These are phyloP conservation scores for Heterohyrax brucei DNA, from an alignment of 2,797 vertebrate genomes.

Conservation along the genomic window DNA sequence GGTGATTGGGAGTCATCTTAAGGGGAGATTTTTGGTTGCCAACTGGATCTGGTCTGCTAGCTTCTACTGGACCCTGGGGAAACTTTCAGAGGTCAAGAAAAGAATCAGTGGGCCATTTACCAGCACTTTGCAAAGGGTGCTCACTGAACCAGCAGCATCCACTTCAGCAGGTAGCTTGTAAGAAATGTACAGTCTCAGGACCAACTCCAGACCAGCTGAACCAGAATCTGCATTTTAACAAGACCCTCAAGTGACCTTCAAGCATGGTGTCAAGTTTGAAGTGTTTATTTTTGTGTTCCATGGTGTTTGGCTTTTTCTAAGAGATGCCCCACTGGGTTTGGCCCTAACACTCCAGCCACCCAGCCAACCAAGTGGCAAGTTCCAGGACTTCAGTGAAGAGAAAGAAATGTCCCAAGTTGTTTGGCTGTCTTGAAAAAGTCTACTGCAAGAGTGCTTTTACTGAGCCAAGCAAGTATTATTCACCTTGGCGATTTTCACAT, in stretches of 20 bases:
- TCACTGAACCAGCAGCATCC: background rate
- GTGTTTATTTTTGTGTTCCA: background rate
- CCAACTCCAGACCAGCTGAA: background rate
- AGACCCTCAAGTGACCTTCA: background rate
- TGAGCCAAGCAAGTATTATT: constrained; percentile 10
- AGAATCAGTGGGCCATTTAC: background rate
- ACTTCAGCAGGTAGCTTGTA: background rate
- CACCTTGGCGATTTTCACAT: background rate
- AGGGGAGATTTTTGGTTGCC: background rate
- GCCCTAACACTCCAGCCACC: background rate
- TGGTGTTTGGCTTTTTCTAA: background rate
- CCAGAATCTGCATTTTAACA: background rate
- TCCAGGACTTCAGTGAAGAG: background rate
- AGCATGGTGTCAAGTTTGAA: background rate
- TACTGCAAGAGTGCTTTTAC: background rate
- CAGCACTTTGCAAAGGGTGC: background rate
- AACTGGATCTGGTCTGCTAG: background rate
- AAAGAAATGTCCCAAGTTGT: constrained; percentile 35
- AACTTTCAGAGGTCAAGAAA: constrained; percentile 26
- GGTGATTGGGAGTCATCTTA: background rate
- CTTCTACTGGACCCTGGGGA: background rate
- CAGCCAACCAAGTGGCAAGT: constrained; percentile 63
- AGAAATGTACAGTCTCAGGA: background rate
- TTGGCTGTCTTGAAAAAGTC: constrained; percentile 34
- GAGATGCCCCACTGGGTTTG: background rate